Conservation (phyloP, 2,888 invertebrate species). For the Neoitamus cyanurus region DNA sequence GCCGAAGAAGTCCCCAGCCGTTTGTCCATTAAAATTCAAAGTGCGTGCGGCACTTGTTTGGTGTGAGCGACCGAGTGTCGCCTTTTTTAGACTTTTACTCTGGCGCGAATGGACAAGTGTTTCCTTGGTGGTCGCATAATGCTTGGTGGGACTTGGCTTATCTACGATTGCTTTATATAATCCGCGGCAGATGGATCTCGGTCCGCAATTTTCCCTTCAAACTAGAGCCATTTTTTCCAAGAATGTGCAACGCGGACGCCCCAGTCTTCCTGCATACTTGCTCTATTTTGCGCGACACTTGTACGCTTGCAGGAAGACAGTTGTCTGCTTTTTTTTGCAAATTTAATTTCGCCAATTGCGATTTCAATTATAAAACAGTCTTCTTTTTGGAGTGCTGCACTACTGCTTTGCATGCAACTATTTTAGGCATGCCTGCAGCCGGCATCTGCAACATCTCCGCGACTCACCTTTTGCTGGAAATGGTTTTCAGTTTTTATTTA, state of each 20-base stretch:
- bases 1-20: not conserved
- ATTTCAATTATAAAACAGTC: not conserved
- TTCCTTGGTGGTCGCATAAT: conserved; percentile 30
- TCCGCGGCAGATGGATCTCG: not conserved
- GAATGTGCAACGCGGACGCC: not conserved
- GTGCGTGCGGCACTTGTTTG: conserved; percentile 26
- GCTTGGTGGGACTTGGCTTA: not conserved
- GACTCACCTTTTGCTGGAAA: not conserved
- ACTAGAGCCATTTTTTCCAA: not conserved
- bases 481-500: not conserved
- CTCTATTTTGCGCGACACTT: not conserved
- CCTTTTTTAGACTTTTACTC: conserved; percentile 33
- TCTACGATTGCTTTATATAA: not conserved
- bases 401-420: not conserved
- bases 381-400: not conserved
- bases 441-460: not conserved
- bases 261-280: not conserved
- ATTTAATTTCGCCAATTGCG: not conserved
- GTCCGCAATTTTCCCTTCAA: not conserved
- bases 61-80: conserved; percentile 44
- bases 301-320: not conserved
- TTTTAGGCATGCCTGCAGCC: not conserved
- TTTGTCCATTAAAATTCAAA: conserved; percentile 31
- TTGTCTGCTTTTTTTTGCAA: not conserved
- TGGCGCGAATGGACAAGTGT: not conserved